Conservation (phyloP, 2,888 invertebrate species). For the Girardia tigrina region DNA sequence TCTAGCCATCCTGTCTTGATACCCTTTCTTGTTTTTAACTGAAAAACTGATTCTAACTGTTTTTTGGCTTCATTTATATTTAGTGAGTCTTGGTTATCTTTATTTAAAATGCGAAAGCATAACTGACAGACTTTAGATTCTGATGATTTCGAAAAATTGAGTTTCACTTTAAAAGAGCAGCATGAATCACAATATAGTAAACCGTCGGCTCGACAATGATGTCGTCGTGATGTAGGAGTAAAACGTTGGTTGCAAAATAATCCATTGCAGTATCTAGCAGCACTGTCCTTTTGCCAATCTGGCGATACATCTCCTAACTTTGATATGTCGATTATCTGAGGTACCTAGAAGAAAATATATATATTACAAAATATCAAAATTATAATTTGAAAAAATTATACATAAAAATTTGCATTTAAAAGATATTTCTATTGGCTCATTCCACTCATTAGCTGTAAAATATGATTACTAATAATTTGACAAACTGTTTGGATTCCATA, state of each 20-base stretch:
- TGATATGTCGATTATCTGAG: background rate
- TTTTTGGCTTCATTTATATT: background rate
- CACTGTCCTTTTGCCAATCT: background rate
- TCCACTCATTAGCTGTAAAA: too few relatives aligned
- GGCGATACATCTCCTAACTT: background rate
- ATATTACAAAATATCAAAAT: background rate
- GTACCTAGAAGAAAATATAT: background rate
- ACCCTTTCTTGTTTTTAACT: background rate
- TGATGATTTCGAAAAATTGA: background rate
- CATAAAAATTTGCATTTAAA: too few relatives aligned
- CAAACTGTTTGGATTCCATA: too few relatives aligned
- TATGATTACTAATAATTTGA: too few relatives aligned
- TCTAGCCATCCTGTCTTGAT: background rate
- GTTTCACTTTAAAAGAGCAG: background rate
- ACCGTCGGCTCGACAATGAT: background rate
- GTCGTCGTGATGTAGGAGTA: background rate
- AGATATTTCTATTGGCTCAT: too few relatives aligned
- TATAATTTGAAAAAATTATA: background rate
- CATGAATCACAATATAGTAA: slow-evolving; percentile 1
- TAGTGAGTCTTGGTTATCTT: background rate
- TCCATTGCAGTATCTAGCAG: background rate
- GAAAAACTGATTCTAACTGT: background rate
- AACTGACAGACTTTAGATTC: background rate
- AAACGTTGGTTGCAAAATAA: background rate
- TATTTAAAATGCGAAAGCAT: background rate